Evolutionary conservation across 2,888 invertebrate species (phyloP).

Genomic region (Cancer borealis): DNA sequence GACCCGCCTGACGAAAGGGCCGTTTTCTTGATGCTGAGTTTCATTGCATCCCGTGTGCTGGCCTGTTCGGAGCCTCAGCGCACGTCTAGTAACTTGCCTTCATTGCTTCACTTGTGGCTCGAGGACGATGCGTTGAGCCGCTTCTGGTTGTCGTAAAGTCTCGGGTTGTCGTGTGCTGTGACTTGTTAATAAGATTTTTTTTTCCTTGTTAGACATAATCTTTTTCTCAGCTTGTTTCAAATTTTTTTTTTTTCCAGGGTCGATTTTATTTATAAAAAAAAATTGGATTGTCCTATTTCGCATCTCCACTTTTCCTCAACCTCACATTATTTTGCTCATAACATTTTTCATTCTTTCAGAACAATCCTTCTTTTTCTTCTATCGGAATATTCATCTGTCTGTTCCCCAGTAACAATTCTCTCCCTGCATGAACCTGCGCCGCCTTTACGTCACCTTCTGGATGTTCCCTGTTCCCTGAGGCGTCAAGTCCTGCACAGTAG

Average conservation of each 20-base stretch:
- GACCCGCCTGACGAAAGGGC: background rate
- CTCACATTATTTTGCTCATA: too few relatives aligned
- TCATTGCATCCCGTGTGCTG: background rate
- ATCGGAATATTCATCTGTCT: background rate
- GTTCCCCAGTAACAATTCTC: background rate
- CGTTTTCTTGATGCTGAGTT: background rate
- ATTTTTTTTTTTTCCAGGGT: background rate
- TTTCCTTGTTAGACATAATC: background rate
- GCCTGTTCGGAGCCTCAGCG: background rate
- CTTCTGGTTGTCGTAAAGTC: too few relatives aligned
- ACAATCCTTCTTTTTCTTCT: too few relatives aligned
- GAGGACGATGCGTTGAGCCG: too few relatives aligned
- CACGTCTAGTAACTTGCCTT: background rate
- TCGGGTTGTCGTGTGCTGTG: background rate
- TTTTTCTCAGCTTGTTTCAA: background rate
- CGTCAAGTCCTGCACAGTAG: background rate
- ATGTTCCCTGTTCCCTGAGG: background rate
- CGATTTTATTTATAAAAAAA: too few relatives aligned
- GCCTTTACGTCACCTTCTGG: background rate
- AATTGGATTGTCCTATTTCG: too few relatives aligned
- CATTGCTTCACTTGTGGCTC: background rate
- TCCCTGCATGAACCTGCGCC: background rate
- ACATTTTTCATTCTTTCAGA: too few relatives aligned
- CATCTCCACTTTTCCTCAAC: too few relatives aligned
- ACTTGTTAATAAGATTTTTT: background rate